Evolutionary conservation across 2,797 vertebrate genomes (phyloP), one percentile per base, ranked within the genome.

Genomic region (Apogon hyalosoma): DNA sequence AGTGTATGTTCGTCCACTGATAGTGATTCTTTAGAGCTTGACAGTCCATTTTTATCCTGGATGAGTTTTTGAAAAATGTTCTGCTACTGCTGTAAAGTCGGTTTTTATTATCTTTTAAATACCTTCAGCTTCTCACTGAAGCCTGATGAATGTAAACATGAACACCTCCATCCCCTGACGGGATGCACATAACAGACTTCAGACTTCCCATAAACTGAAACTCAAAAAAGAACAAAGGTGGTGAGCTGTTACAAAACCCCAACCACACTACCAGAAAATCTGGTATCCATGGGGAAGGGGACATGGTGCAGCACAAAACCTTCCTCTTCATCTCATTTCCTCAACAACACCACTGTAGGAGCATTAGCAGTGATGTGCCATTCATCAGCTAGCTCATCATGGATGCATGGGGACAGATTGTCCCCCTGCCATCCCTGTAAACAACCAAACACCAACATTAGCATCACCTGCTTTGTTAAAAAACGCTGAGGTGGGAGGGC

Each of bases 331-430:
- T 84, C 70, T 84, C 60, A 77, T 80, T 83, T 74, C 62, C 63
- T 59, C 77, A 68, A 83, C 74, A 73, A 76, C 54, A 5, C 40
- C 57, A 64, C 69, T 50, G 63, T 56, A 53, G 78, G 67, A 61
- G 69, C 76, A 77, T 86, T 83, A 84, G 77, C 74, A 63, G 61
- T 24, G 60, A 79, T 64, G 77, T 82, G 61, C 62, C 75, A 77
- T 80, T 87, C 77, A 80, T 86, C 80, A 83, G 58, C 46, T 53
- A 59, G 69, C 81, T 83, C 80, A 86, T 86, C 69, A 36, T 69
- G 71, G 78, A 85, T 83, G 69, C 68, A 33, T 52, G 36, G 74
- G 78, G 81, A 88, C 83, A 86, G 82, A 75, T 79, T 79, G 86
- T 85, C 71, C 73, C 59, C 67, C 67, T 19, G 62, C 76, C 56